Conservation (phyloP, 2,113 vertebrate species). For the Callionymus lyra region DNA sequence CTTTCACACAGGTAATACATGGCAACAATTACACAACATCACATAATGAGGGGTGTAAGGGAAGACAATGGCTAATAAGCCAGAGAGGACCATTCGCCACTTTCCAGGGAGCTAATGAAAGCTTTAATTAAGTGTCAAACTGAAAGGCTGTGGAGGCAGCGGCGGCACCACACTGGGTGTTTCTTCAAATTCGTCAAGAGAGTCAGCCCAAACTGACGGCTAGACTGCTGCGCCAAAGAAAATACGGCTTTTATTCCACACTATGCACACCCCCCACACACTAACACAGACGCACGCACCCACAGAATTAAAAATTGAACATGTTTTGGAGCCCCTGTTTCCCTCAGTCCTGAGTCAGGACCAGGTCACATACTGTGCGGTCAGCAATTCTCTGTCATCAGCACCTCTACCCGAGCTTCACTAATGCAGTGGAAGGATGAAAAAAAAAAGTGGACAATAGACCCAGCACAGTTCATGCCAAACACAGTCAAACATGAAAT, state of each 20-base stretch:
- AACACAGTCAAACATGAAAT: no score
- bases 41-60: slow-evolving; percentile 50
- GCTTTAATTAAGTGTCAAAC: slow-evolving; percentile 67
- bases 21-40: slow-evolving; percentile 47
- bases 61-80: slow-evolving; percentile 38
- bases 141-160: slow-evolving; percentile 17
- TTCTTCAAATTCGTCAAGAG: slow-evolving; percentile 34
- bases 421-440: background rate
- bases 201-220: slow-evolving; percentile 12
- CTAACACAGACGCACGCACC: slow-evolving; percentile 3
- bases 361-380: slow-evolving; percentile 9
- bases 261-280: background rate
- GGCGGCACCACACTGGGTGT: slow-evolving; percentile 22
- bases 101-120: slow-evolving; percentile 59
- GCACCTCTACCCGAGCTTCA: slow-evolving; percentile 2
- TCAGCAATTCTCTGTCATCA: slow-evolving; percentile 9
- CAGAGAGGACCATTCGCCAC: slow-evolving; percentile 45
- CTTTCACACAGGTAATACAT: slow-evolving; percentile 47
- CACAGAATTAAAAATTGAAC: slow-evolving; percentile 20
- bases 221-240: slow-evolving; percentile 16
- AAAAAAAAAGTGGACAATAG: no score
- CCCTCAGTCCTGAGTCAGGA: slow-evolving; percentile 19
- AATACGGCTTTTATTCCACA: background rate
- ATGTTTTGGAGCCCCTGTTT: slow-evolving; percentile 31
- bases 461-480: no score